Conservation (phyloP, 1,140 invertebrate genomes). For the Chrysopa pallens region DNA sequence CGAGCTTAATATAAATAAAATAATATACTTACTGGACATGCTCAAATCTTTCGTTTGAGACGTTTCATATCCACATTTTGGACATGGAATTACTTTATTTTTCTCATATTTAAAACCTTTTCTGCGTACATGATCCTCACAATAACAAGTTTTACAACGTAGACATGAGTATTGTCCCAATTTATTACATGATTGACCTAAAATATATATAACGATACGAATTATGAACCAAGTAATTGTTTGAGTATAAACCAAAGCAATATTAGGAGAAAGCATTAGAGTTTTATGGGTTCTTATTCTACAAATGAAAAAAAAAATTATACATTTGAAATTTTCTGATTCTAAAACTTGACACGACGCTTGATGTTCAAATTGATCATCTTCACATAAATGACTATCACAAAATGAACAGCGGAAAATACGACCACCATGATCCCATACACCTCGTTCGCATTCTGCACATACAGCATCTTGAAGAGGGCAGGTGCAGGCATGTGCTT, state of each 20-base stretch:
- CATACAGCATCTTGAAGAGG: slow-evolving; percentile 76
- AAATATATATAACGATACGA: slow-evolving; percentile 1
- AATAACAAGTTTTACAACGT: slow-evolving; percentile 88
- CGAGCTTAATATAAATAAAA: slow-evolving; percentile 7
- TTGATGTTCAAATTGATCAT: slow-evolving; percentile 98
- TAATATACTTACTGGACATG: slow-evolving; percentile 68
- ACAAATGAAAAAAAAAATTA: slow-evolving; percentile 21
- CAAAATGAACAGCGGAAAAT: slow-evolving; percentile 91
- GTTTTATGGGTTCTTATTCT: neutral
- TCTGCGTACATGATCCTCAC: slow-evolving; percentile 86
- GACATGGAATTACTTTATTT: slow-evolving; percentile 77
- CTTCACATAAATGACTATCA: slow-evolving; percentile 80
- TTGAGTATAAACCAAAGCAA: neutral
- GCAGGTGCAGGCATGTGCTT: slow-evolving; percentile 81
- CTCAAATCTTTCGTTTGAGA: slow-evolving; percentile 84
- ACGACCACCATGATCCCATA: slow-evolving; percentile 88
- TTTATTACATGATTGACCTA: slow-evolving; percentile 82
- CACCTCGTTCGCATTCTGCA: slow-evolving; percentile 75
- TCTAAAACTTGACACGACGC: slow-evolving; percentile 91
- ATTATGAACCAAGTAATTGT: too few species aligned
- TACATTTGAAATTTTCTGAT: slow-evolving; percentile 87
- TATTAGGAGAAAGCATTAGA: too few species aligned
- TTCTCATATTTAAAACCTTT: slow-evolving; percentile 88
- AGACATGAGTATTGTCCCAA: slow-evolving; percentile 88
- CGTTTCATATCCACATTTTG: slow-evolving; percentile 84